Evolutionary conservation across 2,888 invertebrate genomes (phyloP).

Genomic region (Heliconius charithonia): DNA sequence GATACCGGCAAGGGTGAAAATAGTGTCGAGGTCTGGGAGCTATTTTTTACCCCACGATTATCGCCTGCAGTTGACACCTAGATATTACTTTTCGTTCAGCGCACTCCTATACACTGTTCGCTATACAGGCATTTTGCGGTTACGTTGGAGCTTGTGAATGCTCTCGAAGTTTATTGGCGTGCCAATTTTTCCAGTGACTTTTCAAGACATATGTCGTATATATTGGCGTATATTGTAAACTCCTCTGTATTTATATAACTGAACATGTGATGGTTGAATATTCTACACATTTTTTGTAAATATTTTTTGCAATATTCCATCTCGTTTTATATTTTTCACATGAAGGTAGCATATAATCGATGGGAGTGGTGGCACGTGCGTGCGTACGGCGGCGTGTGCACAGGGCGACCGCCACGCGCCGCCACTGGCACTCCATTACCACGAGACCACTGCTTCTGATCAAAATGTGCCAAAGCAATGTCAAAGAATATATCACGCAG

Average conservation of each 20-base stretch:
- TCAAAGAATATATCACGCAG: conserved; percentile 54
- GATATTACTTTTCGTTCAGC: conserved; percentile 79
- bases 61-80: conserved; percentile 83
- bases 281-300: background rate
- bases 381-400: conserved; percentile 54
- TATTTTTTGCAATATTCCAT: background rate
- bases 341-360: conserved; percentile 73
- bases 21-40: conserved; percentile 69
- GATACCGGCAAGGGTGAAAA: conserved; percentile 78
- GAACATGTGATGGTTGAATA: background rate
- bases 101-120: conserved; percentile 48
- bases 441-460: conserved; percentile 62
- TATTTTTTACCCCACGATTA: conserved; percentile 82
- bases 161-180: conserved; percentile 73
- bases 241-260: background rate
- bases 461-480: conserved; percentile 56
- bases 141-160: conserved; percentile 59
- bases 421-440: conserved; percentile 75
- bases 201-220: conserved; percentile 7
- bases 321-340: conserved; percentile 59
- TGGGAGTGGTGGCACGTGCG: conserved; percentile 69
- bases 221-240: background rate
- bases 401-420: conserved; percentile 56
- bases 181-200: conserved; percentile 60
- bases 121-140: conserved; percentile 66